phyloP scores from a whole-genome alignment of 2,113 vertebrate genomes.

The Myodes glareolus region DNA sequence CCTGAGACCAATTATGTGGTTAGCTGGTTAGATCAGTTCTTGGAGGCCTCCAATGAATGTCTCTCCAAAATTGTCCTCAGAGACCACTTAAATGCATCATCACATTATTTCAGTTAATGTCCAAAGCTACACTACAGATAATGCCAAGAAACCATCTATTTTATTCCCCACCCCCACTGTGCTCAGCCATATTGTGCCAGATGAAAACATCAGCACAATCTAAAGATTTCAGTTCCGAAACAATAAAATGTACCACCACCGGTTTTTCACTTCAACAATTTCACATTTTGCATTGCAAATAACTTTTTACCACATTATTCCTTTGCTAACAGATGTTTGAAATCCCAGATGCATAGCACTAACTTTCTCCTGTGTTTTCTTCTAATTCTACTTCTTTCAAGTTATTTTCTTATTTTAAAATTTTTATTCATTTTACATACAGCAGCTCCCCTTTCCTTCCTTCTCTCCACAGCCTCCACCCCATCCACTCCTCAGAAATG shows the following conservation, averaged over 20 bases:
- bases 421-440: no score
- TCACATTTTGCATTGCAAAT: background rate
- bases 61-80: background rate
- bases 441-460: no score
- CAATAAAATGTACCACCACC: background rate
- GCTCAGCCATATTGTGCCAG: background rate
- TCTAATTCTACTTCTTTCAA: background rate
- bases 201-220: background rate
- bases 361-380: background rate
- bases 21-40: background rate
- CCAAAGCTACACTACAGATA: background rate
- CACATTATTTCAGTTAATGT: background rate
- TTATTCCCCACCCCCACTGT: background rate
- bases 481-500: no score
- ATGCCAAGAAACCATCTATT: background rate
- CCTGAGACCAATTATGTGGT: background rate
- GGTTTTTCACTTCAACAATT: background rate
- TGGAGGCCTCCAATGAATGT: background rate
- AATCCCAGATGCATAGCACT: background rate
- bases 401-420: no score
- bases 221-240: background rate
- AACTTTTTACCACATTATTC: background rate
- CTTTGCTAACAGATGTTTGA: background rate
- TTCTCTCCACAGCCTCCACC: background rate
- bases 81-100: constrained; percentile 11